A percentile compares a stretch with the other conserved stretches of the same genome.
These are phyloP conservation scores for Pandemis corylana DNA, from an alignment of 2,888 invertebrate species.

Conservation along the genomic window DNA sequence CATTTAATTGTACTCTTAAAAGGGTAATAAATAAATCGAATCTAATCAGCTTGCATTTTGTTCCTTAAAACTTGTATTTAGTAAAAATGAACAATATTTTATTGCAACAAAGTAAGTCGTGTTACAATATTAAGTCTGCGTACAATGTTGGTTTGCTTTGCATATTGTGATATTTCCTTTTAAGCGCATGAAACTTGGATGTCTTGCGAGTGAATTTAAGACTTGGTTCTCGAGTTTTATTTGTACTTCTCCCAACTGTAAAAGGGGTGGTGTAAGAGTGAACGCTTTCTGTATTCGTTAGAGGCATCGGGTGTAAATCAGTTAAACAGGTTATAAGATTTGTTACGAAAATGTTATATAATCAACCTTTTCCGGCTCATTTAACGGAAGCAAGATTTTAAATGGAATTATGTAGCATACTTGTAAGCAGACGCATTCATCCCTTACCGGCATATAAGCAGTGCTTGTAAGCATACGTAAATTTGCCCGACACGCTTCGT, in stretches of 20 bases:
- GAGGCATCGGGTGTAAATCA: background rate
- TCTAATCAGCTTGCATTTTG: background rate
- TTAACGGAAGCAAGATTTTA: no score
- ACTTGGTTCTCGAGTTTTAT: background rate
- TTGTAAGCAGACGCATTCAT: no score
- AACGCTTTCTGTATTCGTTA: background rate
- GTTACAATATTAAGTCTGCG: background rate
- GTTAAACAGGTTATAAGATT: background rate
- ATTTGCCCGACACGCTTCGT: no score
- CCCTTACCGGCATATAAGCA: no score
- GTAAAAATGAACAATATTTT: background rate
- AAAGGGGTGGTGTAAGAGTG: background rate
- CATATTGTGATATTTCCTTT: conserved; percentile 14
- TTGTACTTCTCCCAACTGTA: background rate
- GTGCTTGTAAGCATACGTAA: no score
- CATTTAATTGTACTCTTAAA: no score
- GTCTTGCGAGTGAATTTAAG: conserved; percentile 18
- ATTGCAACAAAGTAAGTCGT: background rate
- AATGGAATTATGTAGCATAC: no score
- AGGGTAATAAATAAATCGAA: no score
- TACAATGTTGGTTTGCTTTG: conserved; percentile 23
- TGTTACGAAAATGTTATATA: no score
- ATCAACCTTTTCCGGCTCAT: no score
- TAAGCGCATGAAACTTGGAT: conserved; percentile 16
- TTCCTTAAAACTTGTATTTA: background rate